Conservation (phyloP, 2,113 vertebrate species). For the Perccottus glenii region DNA sequence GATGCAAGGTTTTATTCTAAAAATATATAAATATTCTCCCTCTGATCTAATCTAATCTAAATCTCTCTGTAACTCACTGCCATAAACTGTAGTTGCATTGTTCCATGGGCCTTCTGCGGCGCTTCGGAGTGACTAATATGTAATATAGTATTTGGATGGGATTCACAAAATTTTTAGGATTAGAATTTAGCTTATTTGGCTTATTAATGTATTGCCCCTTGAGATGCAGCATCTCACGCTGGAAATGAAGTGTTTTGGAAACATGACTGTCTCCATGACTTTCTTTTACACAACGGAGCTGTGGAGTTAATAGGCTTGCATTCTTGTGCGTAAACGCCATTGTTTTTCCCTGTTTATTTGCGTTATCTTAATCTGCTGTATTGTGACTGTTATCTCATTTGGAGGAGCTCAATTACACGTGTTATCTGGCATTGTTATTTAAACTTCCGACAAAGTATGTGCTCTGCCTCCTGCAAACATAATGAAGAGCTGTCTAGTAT, state of each 20-base stretch:
- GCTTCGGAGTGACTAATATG: neutral
- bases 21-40: neutral
- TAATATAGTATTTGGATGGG: slow-evolving; percentile 4
- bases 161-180: neutral
- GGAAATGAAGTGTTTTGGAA: slow-evolving; percentile 16
- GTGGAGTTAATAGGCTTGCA: slow-evolving; percentile 35
- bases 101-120: neutral
- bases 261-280: slow-evolving; percentile 15
- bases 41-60: neutral
- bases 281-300: slow-evolving; percentile 20
- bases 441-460: slow-evolving; percentile 45
- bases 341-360: slow-evolving; percentile 68
- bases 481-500: neutral
- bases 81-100: neutral
- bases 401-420: slow-evolving; percentile 70
- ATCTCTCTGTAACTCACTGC: neutral
- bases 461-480: neutral
- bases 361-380: slow-evolving; percentile 69
- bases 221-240: neutral
- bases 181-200: neutral
- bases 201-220: slow-evolving; percentile 4
- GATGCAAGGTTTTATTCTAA: neutral
- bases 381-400: slow-evolving; percentile 66
- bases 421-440: slow-evolving; percentile 66
- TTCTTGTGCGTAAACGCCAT: slow-evolving; percentile 62